phyloP scores from a whole-genome alignment of 2,797 vertebrate genomes.

The Rousettus madagascariensis region DNA sequence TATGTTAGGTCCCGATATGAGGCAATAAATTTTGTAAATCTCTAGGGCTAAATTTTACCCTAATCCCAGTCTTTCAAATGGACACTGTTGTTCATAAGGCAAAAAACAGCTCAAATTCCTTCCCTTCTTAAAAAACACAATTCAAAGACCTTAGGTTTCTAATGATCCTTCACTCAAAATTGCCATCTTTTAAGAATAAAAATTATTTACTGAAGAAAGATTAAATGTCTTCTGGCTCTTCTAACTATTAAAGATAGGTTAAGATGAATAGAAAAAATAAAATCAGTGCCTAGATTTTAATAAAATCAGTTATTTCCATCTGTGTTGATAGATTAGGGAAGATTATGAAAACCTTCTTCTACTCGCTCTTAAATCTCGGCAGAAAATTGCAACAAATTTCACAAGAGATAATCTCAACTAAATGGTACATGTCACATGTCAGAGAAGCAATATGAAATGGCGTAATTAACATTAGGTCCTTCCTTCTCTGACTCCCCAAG shows the following conservation, averaged over 20 bases:
- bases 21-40: background rate
- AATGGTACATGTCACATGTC: background rate
- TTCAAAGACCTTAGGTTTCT: background rate
- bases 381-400: slow-evolving; percentile 30
- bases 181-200: background rate
- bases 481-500: no score
- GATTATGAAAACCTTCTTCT: background rate
- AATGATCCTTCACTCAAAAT: background rate
- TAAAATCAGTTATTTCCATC: background rate
- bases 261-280: slow-evolving; percentile 3
- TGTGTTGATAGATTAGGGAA: background rate
- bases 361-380: background rate
- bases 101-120: slow-evolving; percentile 11
- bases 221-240: background rate
- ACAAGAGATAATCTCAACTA: background rate
- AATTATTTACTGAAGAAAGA: background rate
- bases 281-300: background rate
- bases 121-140: background rate
- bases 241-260: slow-evolving; percentile 14
- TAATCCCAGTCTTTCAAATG: background rate
- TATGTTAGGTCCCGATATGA: background rate
- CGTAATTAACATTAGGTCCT: background rate
- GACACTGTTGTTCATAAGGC: background rate
- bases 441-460: background rate
- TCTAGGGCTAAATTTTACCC: background rate